Base-by-base conservation (phyloP, 2,888 invertebrate species). In the Siphlonurus alternatus region DNA sequence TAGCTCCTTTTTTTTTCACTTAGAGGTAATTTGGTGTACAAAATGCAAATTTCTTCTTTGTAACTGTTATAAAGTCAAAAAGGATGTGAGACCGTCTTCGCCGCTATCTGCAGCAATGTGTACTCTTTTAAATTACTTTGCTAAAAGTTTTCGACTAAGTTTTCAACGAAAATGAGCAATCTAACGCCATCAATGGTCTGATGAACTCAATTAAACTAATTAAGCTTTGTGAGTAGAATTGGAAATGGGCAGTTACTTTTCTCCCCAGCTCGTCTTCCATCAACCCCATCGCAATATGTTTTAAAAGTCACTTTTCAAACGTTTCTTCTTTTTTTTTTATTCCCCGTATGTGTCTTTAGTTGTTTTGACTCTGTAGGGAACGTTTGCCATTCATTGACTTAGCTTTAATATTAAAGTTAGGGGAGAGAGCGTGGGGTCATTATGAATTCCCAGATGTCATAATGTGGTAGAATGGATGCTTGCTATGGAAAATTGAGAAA, bases 401-500 rank as follows among this genome's bases (percentile, higher is more conserved):
- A 38, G 15, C 7, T 38, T 38, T 38, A 38, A 38, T 38, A 38
- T 38, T 38, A 38, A 38, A 38, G 38, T 38, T 38, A 15, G 38
- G 65, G 38, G 38, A 15, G 38, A 38, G 38, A 38, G 63, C 56
- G 60, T 53, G 62, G 53, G 51, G 53, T 23, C 61, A 38, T 38
- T 38, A 38, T 15, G 15, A 38, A 38, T 38, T 38, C 38, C 38
- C 38, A 38, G 38, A 38, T 38, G 38, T 38, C 38, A 38, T 38
- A 38, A 66, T 66, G 66, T 66, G 65, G 65, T 66, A 65, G 63
- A 63, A 64, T 61, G 38, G 66, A 62, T 59, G 63, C 63, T 56
- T 63, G 64, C 61, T 59, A 56, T 51, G 64, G 64, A 66, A 66
- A 65, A 66, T 66, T 67, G 67, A 62, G 65, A 67, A 66, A 65